Percentiles rank a stretch among this genome's conserved stretches.
phyloP scores from a whole-genome alignment of 2,888 invertebrate species.

The Amphipyra tragopoginis region DNA sequence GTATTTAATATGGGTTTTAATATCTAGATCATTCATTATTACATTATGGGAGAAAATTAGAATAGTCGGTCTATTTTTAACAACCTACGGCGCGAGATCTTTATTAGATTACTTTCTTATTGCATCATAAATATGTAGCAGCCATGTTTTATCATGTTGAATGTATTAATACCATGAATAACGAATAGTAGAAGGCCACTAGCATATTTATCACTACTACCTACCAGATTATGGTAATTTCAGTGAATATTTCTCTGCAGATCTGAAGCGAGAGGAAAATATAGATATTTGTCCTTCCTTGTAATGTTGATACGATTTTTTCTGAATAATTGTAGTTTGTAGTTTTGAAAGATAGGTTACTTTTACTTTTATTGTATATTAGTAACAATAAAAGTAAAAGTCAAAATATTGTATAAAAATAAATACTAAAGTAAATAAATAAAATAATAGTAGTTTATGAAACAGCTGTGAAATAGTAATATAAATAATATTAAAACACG shows the following conservation, averaged over 20 bases:
- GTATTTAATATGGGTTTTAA: no score
- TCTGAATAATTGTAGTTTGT: constrained; percentile 10
- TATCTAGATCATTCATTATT: no score
- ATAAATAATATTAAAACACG: no score
- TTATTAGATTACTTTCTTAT: constrained; percentile 32
- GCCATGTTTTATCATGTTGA: constrained; percentile 43
- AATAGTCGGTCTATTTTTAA: no score
- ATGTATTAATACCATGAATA: constrained; percentile 45
- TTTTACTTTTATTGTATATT: no score
- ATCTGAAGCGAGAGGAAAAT: constrained; percentile 21
- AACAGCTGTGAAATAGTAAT: no score
- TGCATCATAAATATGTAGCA: constrained; percentile 38
- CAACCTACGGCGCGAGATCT: constrained; percentile 7
- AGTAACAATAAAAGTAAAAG: no score
- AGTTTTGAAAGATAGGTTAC: neutral
- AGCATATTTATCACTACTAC: constrained; percentile 46
- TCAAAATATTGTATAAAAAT: no score
- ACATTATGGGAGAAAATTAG: no score
- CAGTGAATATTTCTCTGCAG: constrained; percentile 39
- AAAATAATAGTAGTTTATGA: no score
- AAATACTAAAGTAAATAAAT: no score
- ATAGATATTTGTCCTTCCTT: constrained; percentile 23
- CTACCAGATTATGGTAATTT: constrained; percentile 49
- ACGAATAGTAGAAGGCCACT: constrained; percentile 30
- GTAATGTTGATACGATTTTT: constrained; percentile 21